Evolutionary conservation across 1,140 invertebrate species (phyloP), one percentile per base, ranked within the genome.

Genomic region (Macrocentrus cingulum): DNA sequence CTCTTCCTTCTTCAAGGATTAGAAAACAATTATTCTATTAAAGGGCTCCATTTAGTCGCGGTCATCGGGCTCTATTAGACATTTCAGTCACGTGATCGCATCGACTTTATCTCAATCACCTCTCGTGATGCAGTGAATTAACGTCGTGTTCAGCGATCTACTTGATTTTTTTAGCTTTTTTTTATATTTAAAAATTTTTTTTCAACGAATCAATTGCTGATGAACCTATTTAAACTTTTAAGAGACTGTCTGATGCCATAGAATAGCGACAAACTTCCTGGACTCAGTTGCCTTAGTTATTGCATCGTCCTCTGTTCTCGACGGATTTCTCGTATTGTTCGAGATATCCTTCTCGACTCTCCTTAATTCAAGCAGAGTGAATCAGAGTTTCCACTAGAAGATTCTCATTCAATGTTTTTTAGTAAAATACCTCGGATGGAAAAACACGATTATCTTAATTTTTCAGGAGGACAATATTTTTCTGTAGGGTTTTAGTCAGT

Each of bases 161-260:
- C 16, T 20, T 46, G 2, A 11, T 11, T 19, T 9, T 18, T 15
- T 46, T 22, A 8, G 9, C 16, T 46, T 15, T n/a, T n/a, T n/a
- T n/a, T n/a, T n/a, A n/a, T n/a, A n/a, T n/a, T n/a, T n/a, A n/a
- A n/a, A 13, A 39, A n/a, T n/a, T n/a, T n/a, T n/a, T n/a, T n/a
- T n/a, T 42, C 16, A 19, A 19, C 18, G 44, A 5, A 25, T 49
- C 16, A 29, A 9, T 34, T 51, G 11, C 57, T 63, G 63, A 64
- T 49, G 60, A 63, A 62, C 44, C 64, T 66, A 34, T 63, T 66
- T 65, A 65, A 69, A 71, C 64, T 70, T 70, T 70, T 63, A 70
- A 72, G 62, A 66, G 59, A 63, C 62, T 68, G 64, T n/a, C n/a
- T n/a, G n/a, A 61, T 45, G 51, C 18, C 50, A 44, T 18, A 19